phyloP scores from a whole-genome alignment of 2,888 invertebrate species.

The Mycalesis mineus region DNA sequence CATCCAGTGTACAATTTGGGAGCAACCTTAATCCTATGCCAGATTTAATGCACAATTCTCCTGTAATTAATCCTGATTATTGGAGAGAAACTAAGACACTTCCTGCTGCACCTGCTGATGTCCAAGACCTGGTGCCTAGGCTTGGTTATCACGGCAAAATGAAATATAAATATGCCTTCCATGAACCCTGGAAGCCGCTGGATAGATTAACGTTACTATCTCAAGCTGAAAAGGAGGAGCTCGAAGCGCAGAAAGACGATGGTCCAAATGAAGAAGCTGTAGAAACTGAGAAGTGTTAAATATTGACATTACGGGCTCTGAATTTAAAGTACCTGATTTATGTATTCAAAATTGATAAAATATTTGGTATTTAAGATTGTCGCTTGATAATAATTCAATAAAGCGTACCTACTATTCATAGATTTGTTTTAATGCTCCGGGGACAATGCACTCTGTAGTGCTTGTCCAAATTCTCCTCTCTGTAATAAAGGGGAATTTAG shows the following conservation, averaged over 20 bases:
- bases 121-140: slow-evolving; percentile 42
- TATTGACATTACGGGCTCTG: slow-evolving; percentile 46
- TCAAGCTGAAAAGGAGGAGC: slow-evolving; percentile 53
- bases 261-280: slow-evolving; percentile 30
- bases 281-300: slow-evolving; percentile 26
- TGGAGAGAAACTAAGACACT: slow-evolving; percentile 49
- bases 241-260: slow-evolving; percentile 28
- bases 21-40: slow-evolving; percentile 31
- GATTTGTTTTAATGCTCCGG: not conserved
- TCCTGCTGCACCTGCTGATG: slow-evolving; percentile 27
- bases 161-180: slow-evolving; percentile 67
- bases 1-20: slow-evolving; percentile 27
- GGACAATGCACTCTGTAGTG: not conserved
- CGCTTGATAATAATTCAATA: slow-evolving; percentile 4
- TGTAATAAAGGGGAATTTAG: too few relatives aligned
- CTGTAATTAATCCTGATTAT: slow-evolving; percentile 58
- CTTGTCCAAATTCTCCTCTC: too few relatives aligned
- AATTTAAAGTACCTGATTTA: slow-evolving; percentile 32
- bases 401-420: not conserved
- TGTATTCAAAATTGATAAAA: not conserved
- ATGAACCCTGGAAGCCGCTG: slow-evolving; percentile 67
- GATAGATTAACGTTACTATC: slow-evolving; percentile 55
- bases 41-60: slow-evolving; percentile 54
- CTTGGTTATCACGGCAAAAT: slow-evolving; percentile 62
- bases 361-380: slow-evolving; percentile 3